Percentiles rank a stretch among this genome's conserved stretches.
Evolutionary conservation across 2,113 vertebrate genomes (phyloP).

Genomic region (Osmerus mordax): DNA sequence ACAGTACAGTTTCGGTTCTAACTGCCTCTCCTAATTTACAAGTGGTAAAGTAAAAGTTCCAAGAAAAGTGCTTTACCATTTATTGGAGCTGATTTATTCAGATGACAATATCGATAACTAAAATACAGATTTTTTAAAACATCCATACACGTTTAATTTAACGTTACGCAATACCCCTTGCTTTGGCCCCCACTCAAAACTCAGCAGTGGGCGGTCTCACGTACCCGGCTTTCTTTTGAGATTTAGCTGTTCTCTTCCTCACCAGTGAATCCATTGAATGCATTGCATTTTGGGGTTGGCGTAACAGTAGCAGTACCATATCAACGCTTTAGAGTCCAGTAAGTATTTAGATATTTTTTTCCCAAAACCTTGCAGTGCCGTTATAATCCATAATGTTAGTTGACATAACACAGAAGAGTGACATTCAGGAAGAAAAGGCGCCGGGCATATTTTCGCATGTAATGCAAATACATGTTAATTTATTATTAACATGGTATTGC

Average conservation of each 20-base stretch:
- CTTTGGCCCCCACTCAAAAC: not conserved
- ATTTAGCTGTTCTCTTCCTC: conserved; percentile 32
- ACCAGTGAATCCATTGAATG: conserved; percentile 2
- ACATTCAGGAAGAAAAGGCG: not conserved
- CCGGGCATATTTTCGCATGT: not conserved
- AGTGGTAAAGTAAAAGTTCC: too few relatives aligned
- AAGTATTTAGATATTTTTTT: conserved; percentile 16
- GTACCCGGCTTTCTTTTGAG: conserved; percentile 46
- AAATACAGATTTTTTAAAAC: too few relatives aligned
- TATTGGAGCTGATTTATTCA: too few relatives aligned
- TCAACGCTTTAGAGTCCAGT: conserved; percentile 20
- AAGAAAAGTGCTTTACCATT: too few relatives aligned
- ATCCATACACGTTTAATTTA: too few relatives aligned
- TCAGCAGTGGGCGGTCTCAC: conserved; percentile 37
- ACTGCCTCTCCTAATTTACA: too few relatives aligned
- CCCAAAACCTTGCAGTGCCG: not conserved
- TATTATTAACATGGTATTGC: too few relatives aligned
- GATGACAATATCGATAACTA: too few relatives aligned
- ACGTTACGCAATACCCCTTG: not conserved
- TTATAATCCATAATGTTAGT: not conserved
- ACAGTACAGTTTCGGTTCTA: too few relatives aligned
- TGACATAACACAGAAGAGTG: not conserved
- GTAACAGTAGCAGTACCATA: conserved; percentile 14
- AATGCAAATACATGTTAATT: not conserved
- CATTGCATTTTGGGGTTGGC: not conserved